Evolutionary conservation across 2,888 invertebrate species (phyloP), one percentile per base, ranked within the genome.

Genomic region (Eupithecia centaureata): DNA sequence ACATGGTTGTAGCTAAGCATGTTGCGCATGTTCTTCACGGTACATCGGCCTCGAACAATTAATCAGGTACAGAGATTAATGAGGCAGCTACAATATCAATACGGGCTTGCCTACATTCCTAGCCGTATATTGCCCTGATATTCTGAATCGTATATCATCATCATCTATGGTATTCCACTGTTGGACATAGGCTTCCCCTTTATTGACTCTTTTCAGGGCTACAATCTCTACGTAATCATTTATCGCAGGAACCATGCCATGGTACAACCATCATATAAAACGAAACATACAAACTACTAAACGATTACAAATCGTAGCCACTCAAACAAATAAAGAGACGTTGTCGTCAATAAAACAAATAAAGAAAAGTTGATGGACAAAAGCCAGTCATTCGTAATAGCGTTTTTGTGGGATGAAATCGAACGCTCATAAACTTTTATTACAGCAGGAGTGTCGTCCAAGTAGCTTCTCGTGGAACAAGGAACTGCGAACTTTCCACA

Each of bases 401-500:
- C 63, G 69, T 70, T 70, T 65, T 61, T 66, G 66, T 67, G 58
- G 61, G 57, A 63, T 61, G 22, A 70, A 70, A 70, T 70, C 61
- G 70, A 70, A 70, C 52, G 64, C 64, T 60, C 69, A 63, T 69
- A 69, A 69, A 69, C 56, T 69, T 70, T 72, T 70, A 70, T 67
- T 69, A 73, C 56, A 63, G 52, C 64, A 59, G 63, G 62, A 70
- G 66, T 64, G 61, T 67, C 65, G 47, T 72, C 61, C 35, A 68
- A 63, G 64, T 58, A 64, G 52, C 65, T 70, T 72, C 61, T 67
- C 56, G 68, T 69, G 61, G 63, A 63, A 69, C 65, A 68, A 65
- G 65, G 54, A 68, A 61, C 71, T 75, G 69, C 71, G 73, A 81
- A 83, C 74, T 82, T 81, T 69, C 71, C 73, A 81, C 81, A 82